These are phyloP conservation scores for Stichopus horrens DNA, from an alignment of 53 echinoderm and acorn worm species.

Conservation along the genomic window DNA sequence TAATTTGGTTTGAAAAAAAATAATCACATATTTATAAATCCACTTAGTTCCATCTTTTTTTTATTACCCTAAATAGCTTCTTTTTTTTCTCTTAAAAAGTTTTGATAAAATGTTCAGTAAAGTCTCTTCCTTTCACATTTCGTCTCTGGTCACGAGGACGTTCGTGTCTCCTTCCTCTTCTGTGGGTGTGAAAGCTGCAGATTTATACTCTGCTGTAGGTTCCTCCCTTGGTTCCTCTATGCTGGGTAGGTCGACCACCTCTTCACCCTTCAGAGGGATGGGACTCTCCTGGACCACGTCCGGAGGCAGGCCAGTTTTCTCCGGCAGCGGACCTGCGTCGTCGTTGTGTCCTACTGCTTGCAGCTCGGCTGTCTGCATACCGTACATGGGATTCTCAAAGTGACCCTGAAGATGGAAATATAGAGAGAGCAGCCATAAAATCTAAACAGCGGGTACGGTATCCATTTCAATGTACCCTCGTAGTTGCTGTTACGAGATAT, in stretches of 20 bases:
- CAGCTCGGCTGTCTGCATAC: constrained; percentile 54
- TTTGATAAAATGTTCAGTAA: neutral
- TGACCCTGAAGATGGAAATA: constrained; percentile 11
- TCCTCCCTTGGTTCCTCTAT: constrained; percentile 40
- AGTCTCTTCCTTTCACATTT: neutral
- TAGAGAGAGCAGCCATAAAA: neutral
- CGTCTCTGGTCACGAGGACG: constrained; percentile 64
- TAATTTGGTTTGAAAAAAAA: no score
- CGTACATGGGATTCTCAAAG: constrained; percentile 89
- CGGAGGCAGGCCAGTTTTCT: constrained; percentile 73
- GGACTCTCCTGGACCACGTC: constrained; percentile 62
- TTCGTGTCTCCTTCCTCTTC: constrained; percentile 78
- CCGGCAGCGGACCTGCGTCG: constrained; percentile 54
- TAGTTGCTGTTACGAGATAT: no score
- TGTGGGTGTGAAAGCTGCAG: constrained; percentile 55
- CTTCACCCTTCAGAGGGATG: constrained; percentile 56
- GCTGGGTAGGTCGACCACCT: constrained; percentile 47
- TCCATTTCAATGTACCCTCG: neutral
- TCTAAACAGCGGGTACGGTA: neutral
- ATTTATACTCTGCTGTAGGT: constrained; percentile 32
- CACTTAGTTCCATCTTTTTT: no score
- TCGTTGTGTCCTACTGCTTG: constrained; percentile 17
- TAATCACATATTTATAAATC: no score
- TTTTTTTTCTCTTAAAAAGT: neutral
- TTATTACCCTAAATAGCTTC: no score